Base-by-base conservation (phyloP, 2,888 invertebrate genomes). In the Melitaea athalia region DNA sequence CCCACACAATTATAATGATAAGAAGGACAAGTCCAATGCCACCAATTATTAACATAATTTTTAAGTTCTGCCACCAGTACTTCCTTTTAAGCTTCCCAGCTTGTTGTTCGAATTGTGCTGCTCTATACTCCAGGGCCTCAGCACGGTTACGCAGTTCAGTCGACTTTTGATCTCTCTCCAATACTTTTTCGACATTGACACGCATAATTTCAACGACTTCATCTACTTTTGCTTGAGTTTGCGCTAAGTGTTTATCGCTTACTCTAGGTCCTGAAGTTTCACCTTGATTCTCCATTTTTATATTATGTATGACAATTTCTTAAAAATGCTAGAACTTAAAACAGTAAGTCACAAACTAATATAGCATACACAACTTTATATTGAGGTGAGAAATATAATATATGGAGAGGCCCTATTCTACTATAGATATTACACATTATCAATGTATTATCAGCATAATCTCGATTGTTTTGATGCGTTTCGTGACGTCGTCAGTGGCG, bases 1-100 rank as follows among this genome's bases (percentile, higher is more conserved):
- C 88, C 87, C 89, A 93, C 73, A 97, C 95, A 88, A 97, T 95
- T 83, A 97, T 96, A 82, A 97, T 96, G 87, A 96, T 96, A 89
- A 97, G 93, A 85, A 97, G 91, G 77, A 97, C 94, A 77, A 95
- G 94, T 76, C 96, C 97, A 85, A 97, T 97, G 78, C 96, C 96
- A 80, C 97, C 97, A 94, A 97, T 96, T 77, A 97, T 97, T 84
- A 97, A 95, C 97, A 97, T 97, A 97, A 97, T 97, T 94, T 99
- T 99, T 89, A 98, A 94, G 92, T 99, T 99, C 93, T 98, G 98
- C 96, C 98, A 96, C 98, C 98, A 99, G 87, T 98, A 98, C 92
- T 99, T 99, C 85, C 98, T 94, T 93, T 99, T 99, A 78, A 99
- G 94, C 93, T 98, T 98, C 74, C 98, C 98, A 76, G 99, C 98